Evolutionary conservation across 2,888 invertebrate species (phyloP), one percentile per base, ranked within the genome.

Genomic region (Pherbina coryleti): DNA sequence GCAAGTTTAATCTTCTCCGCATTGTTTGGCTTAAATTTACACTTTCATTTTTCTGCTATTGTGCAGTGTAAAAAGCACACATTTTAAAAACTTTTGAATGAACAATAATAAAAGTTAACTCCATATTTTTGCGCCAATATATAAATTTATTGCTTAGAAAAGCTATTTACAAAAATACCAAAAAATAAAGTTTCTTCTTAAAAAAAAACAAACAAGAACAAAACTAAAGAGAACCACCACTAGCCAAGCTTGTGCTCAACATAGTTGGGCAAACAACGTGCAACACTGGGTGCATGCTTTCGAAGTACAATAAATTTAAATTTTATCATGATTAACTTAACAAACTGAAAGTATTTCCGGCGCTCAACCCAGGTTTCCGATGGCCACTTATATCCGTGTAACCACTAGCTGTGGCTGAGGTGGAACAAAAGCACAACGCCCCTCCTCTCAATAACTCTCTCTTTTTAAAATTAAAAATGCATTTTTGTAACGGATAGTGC

Each of bases 321-420:
- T 82, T 81, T 82, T 82, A 82, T 82, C 82, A 80, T 81, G 82
- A 82, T 82, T 81, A 81, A 81, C 81, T 78, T 74, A 72, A 74
- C 67, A 73, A 78, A 74, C 69, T 66, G 60, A 67, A 78, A 74
- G 69, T 62, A 78, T 79, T 74, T 60, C 70, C 53, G 55, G 55
- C 67, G 34, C 37, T 25, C 60, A 62, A 37, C 62, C 60, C 55
- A n/a, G 34, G 25, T n/a, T 53, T 25, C 31, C 37, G 22, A 34
- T 37, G 31, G n/a, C 34, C 19, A 22, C 67, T 49, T 37, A 44
- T 67, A 11, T 49, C 37, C 67, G 49, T 37, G n/a, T 17, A 5
- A 17, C 14, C 7, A 25, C 19, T 37, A 37, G 69, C 69, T 17
- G 8, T 14, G 4, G 5, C 51, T 22, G 34, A 34, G 17, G 64